Conservation (phyloP, 2,888 invertebrate genomes). For the Xestia sexstrigata region DNA sequence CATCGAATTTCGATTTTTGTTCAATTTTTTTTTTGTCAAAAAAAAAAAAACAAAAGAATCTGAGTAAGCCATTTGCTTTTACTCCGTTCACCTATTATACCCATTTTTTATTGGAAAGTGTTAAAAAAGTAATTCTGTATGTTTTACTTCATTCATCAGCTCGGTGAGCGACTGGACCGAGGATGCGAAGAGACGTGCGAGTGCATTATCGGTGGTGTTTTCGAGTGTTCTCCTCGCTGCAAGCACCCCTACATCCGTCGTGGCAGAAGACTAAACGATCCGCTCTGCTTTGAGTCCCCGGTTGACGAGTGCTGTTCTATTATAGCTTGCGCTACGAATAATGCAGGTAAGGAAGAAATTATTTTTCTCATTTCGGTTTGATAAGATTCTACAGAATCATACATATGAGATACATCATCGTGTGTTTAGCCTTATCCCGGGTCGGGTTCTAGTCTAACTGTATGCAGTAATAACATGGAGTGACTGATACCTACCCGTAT, state of each 20-base stretch:
- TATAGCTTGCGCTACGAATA: conserved; percentile 92
- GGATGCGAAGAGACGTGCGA: conserved; percentile 95
- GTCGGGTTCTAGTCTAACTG: neutral
- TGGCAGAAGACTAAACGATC: conserved; percentile 92
- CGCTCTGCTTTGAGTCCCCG: conserved; percentile 93
- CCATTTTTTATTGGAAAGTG: no score
- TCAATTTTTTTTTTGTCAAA: no score
- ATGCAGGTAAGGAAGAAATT: conserved; percentile 74
- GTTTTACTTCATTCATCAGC: conserved; percentile 78
- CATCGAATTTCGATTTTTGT: no score
- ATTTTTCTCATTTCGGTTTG: neutral
- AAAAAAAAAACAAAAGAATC: no score
- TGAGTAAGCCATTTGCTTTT: no score
- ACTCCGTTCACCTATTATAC: no score
- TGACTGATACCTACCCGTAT: neutral
- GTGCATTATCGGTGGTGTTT: conserved; percentile 92
- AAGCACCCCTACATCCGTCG: conserved; percentile 92
- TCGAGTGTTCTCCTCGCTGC: conserved; percentile 94
- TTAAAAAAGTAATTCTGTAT: no score
- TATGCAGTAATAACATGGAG: neutral
- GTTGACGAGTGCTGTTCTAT: conserved; percentile 93
- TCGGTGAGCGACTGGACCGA: conserved; percentile 93
- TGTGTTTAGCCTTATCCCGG: neutral
- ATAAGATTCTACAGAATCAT: no score
- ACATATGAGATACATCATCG: no score